phyloP scores from a whole-genome alignment of 2,888 invertebrate genomes.

The Ophion ventricosus region DNA sequence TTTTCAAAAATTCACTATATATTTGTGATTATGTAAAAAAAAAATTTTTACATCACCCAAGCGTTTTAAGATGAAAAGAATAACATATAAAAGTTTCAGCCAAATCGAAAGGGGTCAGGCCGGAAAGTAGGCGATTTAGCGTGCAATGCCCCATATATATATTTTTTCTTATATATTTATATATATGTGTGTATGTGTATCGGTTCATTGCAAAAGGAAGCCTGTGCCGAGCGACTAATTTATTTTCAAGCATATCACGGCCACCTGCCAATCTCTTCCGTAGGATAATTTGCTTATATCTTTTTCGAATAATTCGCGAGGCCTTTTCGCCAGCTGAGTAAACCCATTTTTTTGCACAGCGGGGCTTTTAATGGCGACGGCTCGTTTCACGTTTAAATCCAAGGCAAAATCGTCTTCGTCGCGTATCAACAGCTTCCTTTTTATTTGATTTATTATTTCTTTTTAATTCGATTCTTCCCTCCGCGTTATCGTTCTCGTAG shows the following conservation, averaged over 20 bases:
- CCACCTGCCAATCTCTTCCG: constrained; percentile 20
- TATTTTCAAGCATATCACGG: constrained; percentile 11
- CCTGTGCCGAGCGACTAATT: constrained; percentile 34
- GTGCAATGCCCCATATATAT: too few relatives aligned
- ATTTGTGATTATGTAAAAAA: too few relatives aligned
- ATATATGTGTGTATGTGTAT: too few relatives aligned
- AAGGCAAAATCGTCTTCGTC: constrained; percentile 17
- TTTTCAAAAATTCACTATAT: too few relatives aligned
- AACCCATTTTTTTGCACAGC: constrained; percentile 18
- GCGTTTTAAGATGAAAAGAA: too few relatives aligned
- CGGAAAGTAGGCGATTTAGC: too few relatives aligned
- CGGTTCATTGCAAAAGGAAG: neutral
- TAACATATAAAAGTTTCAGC: too few relatives aligned
- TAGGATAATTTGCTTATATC: constrained; percentile 1
- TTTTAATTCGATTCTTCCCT: neutral
- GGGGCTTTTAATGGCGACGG: neutral
- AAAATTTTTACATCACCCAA: too few relatives aligned
- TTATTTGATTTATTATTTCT: neutral
- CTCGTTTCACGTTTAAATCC: neutral
- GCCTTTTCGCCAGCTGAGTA: constrained; percentile 29
- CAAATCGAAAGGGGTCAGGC: too few relatives aligned
- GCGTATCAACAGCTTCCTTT: constrained; percentile 10
- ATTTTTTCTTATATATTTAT: too few relatives aligned
- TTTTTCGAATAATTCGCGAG: constrained; percentile 2
- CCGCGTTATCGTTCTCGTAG: neutral